A percentile compares a stretch with the other conserved stretches of the same genome.
Conservation (phyloP, 2,113 vertebrate genomes). For the Coptodon rendalli region DNA sequence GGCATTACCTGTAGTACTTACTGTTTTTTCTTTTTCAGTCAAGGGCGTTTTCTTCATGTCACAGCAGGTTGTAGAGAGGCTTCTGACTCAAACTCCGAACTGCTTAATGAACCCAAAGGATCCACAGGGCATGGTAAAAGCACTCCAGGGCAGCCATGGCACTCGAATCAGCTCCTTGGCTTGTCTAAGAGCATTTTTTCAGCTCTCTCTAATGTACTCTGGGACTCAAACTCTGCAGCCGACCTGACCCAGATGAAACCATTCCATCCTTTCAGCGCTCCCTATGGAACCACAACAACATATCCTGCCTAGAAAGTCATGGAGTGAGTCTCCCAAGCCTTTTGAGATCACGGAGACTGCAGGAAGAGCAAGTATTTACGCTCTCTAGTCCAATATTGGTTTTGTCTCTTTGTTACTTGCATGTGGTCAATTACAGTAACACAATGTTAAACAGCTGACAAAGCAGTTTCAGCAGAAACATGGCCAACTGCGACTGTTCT, state of each 20-base stretch:
- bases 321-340: neutral
- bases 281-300: conserved; percentile 30
- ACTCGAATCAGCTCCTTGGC: conserved; percentile 31
- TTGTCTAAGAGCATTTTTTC: conserved; percentile 40
- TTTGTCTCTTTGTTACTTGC: neutral
- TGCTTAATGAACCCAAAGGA: conserved; percentile 43
- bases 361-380: neutral
- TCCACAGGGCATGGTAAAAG: conserved; percentile 48
- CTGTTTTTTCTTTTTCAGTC: neutral
- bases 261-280: conserved; percentile 45
- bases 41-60: conserved; percentile 19
- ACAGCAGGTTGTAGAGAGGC: neutral
- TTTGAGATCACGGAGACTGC: neutral
- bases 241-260: conserved; percentile 50
- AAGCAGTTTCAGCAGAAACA: neutral
- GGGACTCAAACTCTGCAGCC: conserved; percentile 37
- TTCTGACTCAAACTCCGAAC: conserved; percentile 29
- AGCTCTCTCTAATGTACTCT: conserved; percentile 55
- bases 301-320: neutral
- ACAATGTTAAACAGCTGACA: neutral
- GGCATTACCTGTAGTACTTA: neutral
- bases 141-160: conserved; percentile 24
- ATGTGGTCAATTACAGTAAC: neutral
- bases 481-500: neutral
- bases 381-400: neutral